Base-by-base conservation (phyloP, 2,797 vertebrate species). In the Acipenser transmontanus region DNA sequence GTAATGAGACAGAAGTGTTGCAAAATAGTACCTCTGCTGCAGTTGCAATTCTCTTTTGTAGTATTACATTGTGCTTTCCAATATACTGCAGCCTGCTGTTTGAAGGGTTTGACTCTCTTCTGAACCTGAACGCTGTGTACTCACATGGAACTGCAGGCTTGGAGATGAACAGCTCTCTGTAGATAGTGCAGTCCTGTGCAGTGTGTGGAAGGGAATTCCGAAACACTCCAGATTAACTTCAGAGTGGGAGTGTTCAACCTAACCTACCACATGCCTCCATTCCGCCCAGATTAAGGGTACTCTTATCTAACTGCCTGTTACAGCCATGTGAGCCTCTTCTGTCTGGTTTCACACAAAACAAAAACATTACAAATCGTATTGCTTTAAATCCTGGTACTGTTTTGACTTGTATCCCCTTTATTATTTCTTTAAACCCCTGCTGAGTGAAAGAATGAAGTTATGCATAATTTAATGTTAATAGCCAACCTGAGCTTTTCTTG, bases 171-270 rank as follows among this genome's bases (percentile, higher is more conserved):
- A 52, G n/a, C 63, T 61, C 51, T 14, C 14, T 47, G 47, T 57
- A 17, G 51, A 57, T 56, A 52, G 51, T 50, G 48, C 63, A 56
- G 64, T 65, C 64, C 51, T 51, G 64, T 57, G 47, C 20, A 63
- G 6, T 63, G 51, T 54, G 17, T 17, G 6, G 17, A 54, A 47
- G 20, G 8, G 11, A 14, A 50, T 61, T 68, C 13, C 10, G 51
- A 57, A 47, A 8, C 47, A 56, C 56, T 57, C 49, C 20, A 63
- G 14, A 63, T 63, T 59, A 11, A 61, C 47, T 67, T 34, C 51
- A 57, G 50, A 14, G 20, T 68, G 67, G 51, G 67, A 57, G 67
- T 68, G 67, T 13, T 54, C 60, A 63, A 8, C 3, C 49, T 54
- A 49, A 48, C 47, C 59, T 49, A 62, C 61, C 51, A 34, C 34